Evolutionary conservation across 2,113 vertebrate genomes (phyloP), one percentile per base, ranked within the genome.

Genomic region (Conger conger): DNA sequence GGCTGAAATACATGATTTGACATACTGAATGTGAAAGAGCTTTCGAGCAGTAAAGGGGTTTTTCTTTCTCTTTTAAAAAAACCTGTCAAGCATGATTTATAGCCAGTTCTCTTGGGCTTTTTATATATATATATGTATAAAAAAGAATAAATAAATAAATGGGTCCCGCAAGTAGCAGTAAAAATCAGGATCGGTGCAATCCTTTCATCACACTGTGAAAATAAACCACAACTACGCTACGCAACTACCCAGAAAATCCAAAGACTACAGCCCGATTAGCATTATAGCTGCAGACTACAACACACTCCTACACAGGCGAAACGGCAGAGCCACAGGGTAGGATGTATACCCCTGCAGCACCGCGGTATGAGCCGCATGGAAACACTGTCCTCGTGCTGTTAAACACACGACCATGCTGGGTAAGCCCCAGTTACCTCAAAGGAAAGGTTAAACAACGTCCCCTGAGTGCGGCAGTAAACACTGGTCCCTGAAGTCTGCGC

Each of bases 71-170:
- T 82, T 54, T 23, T 11, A 79, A 20, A 79, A 38, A 79, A 80
- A 53, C 85, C 84, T 89, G 89, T 38, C 86, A 84, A 80, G 77
- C 83, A 81, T 88, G 82, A 92, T 89, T 87, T 86, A 89, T 87
- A 76, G 82, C 53, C 45, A 4, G 0, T 45, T 81, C 68, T 76
- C 80, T 40, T n/a, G 36, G 40, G 84, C 37, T 79, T 76, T 83
- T 76, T 57, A 82, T 60, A 83, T 45, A 82, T 16, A 18, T 83
- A 77, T 57, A 82, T 60, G 81, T 45, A 82, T 16, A 18, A 68
- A 68, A 68, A n/a, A 4, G 27, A 63, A 63, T 63, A 50, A 50
- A 50, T 63, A 73, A 73, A 33, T 73, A 73, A 73, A 54, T 38
- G 53, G 83, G 84, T 84, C 79, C 86, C 68, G 57, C 85, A 83